phyloP scores from a whole-genome alignment of 2,888 invertebrate genomes.

The Diarsia rubi region DNA sequence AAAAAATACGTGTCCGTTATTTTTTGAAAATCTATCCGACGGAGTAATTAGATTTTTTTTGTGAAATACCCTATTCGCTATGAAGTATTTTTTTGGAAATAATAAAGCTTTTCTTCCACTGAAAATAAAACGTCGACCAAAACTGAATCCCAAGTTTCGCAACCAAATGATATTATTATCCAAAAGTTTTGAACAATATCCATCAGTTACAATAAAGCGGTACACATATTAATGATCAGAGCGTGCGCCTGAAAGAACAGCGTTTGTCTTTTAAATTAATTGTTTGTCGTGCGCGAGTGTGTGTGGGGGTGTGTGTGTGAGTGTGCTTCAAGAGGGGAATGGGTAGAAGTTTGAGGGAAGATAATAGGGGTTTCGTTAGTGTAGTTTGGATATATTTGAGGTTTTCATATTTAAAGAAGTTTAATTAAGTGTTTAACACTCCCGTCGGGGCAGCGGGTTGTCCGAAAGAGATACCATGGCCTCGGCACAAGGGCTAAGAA shows the following conservation, averaged over 20 bases:
- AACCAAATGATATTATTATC: constrained; percentile 13
- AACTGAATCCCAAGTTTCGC: not conserved
- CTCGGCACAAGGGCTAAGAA: no score
- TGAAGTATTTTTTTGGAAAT: no score
- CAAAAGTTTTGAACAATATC: constrained; percentile 55
- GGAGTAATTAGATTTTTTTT: no score
- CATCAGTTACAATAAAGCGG: constrained; percentile 63
- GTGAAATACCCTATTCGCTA: no score
- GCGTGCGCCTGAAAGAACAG: constrained; percentile 83
- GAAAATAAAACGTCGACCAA: not conserved
- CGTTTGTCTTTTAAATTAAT: constrained; percentile 88
- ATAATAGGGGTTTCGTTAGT: not conserved
- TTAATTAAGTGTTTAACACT: not conserved
- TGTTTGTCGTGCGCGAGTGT: constrained; percentile 66
- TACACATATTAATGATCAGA: constrained; percentile 82
- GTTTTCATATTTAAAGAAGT: no score
- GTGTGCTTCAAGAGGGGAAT: constrained; percentile 57
- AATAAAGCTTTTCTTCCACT: no score
- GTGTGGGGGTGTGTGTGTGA: constrained; percentile 60
- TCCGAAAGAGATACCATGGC: no score
- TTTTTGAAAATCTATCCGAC: no score
- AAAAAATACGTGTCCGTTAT: no score
- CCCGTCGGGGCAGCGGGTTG: no score
- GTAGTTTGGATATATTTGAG: not conserved
- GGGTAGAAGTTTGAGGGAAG: constrained; percentile 31